Conservation (phyloP, 2,113 vertebrate genomes). For the Poeciliopsis turrubarensis region DNA sequence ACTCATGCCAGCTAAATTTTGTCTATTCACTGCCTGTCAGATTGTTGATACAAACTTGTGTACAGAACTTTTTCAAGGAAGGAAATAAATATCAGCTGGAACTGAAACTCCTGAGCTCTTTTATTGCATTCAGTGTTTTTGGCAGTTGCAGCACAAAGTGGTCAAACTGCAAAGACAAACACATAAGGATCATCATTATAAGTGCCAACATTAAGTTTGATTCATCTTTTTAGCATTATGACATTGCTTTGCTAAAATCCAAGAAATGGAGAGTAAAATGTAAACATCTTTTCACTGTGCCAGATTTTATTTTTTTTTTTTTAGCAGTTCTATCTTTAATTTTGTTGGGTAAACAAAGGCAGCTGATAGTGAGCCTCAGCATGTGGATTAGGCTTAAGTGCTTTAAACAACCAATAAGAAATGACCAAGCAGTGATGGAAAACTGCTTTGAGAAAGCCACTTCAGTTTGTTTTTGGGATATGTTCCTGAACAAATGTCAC, state of each 20-base stretch:
- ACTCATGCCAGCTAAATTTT: constrained; percentile 95
- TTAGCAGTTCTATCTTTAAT: not conserved
- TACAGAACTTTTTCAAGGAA: constrained; percentile 99
- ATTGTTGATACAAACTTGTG: constrained; percentile 99
- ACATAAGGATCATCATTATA: not conserved
- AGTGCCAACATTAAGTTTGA: not conserved
- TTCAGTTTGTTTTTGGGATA: not conserved
- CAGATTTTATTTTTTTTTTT: not conserved
- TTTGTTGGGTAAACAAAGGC: not conserved
- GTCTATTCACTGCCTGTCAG: constrained; percentile 99
- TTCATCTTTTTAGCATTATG: not conserved
- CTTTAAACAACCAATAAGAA: not conserved
- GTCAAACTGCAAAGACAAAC: not conserved
- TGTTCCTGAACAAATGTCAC: not conserved
- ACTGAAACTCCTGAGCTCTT: constrained; percentile 90
- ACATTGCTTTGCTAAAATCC: not conserved
- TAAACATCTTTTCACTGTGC: not conserved
- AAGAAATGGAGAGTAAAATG: not conserved
- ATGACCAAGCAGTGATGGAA: not conserved
- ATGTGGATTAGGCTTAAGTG: not conserved
- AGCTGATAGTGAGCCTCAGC: not conserved
- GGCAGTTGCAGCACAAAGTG: not conserved
- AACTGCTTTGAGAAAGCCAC: constrained; percentile 12
- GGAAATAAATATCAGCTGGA: constrained; percentile 99
- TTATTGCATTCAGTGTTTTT: constrained; percentile 56